Percentiles rank a stretch among this genome's conserved stretches.
Evolutionary conservation across 2,888 invertebrate species (phyloP).

Genomic region (Lumbricus terrestris): DNA sequence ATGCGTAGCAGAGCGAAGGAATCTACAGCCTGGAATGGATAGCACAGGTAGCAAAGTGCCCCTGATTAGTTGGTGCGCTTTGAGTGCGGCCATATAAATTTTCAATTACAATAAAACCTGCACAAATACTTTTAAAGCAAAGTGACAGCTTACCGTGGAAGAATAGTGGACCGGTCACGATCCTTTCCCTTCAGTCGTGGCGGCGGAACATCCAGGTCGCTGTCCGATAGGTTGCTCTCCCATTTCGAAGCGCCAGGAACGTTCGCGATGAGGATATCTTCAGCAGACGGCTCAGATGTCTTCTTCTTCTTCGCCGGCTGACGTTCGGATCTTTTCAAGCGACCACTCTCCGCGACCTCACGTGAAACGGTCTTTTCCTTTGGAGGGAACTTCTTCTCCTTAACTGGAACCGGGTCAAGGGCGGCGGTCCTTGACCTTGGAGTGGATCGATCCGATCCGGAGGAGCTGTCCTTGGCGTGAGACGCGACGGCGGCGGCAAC

Average conservation of each 20-base stretch:
- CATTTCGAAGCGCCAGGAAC: not conserved
- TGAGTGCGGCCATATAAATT: no score
- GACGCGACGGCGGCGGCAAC: no score
- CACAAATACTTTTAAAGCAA: no score
- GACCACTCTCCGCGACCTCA: not conserved
- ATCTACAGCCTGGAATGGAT: no score
- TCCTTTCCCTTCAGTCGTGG: not conserved
- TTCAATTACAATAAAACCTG: no score
- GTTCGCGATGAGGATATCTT: conserved; percentile 7
- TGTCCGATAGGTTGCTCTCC: not conserved
- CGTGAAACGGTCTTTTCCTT: not conserved
- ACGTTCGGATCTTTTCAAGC: not conserved
- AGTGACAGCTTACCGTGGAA: not conserved
- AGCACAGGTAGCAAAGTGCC: no score
- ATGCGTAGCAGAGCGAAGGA: no score
- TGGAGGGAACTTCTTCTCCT: not conserved
- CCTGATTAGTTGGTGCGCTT: no score
- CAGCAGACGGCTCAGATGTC: no score
- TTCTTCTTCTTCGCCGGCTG: not conserved
- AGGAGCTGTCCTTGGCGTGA: not conserved
- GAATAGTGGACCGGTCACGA: not conserved
- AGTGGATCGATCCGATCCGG: not conserved
- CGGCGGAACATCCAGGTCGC: not conserved
- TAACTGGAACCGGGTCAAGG: not conserved
- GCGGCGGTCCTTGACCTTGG: not conserved